A percentile compares a stretch with the other conserved stretches of the same genome.
phyloP scores from a whole-genome alignment of 1,140 invertebrate genomes.

The Drosophila santomea region DNA sequence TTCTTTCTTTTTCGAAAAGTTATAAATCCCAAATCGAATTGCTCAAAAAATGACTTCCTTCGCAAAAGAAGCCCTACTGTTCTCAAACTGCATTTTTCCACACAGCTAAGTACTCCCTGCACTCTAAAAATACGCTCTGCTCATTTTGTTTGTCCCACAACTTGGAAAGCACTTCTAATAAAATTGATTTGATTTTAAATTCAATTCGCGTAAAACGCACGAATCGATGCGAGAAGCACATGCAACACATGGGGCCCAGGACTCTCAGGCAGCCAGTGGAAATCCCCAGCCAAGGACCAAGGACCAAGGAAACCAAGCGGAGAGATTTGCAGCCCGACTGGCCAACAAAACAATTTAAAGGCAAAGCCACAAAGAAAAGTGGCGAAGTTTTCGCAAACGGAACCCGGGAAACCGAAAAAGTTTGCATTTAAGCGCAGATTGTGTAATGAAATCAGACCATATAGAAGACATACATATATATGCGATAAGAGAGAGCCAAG shows the following conservation, averaged over 20 bases:
- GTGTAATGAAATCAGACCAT: slow-evolving; percentile 76
- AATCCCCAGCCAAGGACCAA: slow-evolving; percentile 39
- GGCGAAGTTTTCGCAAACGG: slow-evolving; percentile 58
- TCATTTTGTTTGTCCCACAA: neutral
- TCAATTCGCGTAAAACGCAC: slow-evolving; percentile 47
- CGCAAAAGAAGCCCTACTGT: neutral
- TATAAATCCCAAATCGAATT: too few relatives aligned
- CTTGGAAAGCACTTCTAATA: slow-evolving; percentile 11
- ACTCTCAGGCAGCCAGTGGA: slow-evolving; percentile 20
- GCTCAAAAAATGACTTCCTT: too few relatives aligned
- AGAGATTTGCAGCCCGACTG: slow-evolving; percentile 34
- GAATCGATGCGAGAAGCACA: slow-evolving; percentile 44
- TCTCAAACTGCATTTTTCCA: neutral
- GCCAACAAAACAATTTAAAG: slow-evolving; percentile 70
- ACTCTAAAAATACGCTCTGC: neutral
- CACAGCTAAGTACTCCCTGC: neutral
- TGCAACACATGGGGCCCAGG: slow-evolving; percentile 61
- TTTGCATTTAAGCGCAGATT: slow-evolving; percentile 63
- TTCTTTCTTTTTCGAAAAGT: too few relatives aligned
- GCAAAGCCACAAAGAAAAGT: slow-evolving; percentile 64
- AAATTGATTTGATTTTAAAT: slow-evolving; percentile 58
- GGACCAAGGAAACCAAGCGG: slow-evolving; percentile 30
- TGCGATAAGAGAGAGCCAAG: neutral
- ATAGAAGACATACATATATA: neutral
- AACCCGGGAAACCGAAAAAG: slow-evolving; percentile 51